phyloP scores from a whole-genome alignment of 2,113 vertebrate genomes.

The Poeciliopsis turrubarensis region DNA sequence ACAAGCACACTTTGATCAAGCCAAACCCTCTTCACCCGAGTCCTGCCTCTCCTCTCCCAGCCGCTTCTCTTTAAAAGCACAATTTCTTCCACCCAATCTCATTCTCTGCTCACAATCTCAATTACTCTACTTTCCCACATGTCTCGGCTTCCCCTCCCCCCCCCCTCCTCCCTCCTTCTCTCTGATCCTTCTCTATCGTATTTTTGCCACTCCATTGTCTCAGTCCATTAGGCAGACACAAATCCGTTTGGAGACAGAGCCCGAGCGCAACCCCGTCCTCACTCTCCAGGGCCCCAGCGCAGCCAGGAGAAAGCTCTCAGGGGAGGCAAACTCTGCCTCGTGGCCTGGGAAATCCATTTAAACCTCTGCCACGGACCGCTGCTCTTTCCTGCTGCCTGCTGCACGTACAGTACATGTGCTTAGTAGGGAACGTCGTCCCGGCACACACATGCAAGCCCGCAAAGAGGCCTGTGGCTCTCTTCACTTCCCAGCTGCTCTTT shows the following conservation, averaged over 20 bases:
- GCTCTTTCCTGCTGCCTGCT: conserved; percentile 41
- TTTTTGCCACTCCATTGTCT: conserved; percentile 70
- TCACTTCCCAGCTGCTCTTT: not conserved
- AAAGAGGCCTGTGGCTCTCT: not conserved
- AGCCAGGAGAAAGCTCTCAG: conserved; percentile 56
- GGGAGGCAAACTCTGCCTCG: conserved; percentile 52
- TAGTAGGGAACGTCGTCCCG: conserved; percentile 49
- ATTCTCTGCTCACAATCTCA: conserved; percentile 31
- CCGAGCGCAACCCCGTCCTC: conserved; percentile 37
- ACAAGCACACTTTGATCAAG: conserved; percentile 3
- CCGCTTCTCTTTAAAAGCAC: conserved; percentile 24
- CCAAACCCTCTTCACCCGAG: not conserved
- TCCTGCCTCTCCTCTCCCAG: not conserved
- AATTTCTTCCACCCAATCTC: conserved; percentile 45
- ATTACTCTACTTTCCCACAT: conserved; percentile 28
- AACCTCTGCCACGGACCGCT: conserved; percentile 58
- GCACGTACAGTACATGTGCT: conserved; percentile 36
- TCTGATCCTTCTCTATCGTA: conserved; percentile 58
- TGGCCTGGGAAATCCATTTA: conserved; percentile 65
- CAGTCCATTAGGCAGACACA: conserved; percentile 76
- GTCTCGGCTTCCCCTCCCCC: not conserved
- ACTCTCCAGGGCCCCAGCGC: conserved; percentile 47
- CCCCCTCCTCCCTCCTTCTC: conserved; percentile 1
- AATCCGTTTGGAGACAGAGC: conserved; percentile 70
- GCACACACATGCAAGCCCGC: conserved; percentile 16